Evolutionary conservation across 37 sponge, comb jelly and placozoan species (phyloP).

Genomic region (Aplysina aerophoba): DNA sequence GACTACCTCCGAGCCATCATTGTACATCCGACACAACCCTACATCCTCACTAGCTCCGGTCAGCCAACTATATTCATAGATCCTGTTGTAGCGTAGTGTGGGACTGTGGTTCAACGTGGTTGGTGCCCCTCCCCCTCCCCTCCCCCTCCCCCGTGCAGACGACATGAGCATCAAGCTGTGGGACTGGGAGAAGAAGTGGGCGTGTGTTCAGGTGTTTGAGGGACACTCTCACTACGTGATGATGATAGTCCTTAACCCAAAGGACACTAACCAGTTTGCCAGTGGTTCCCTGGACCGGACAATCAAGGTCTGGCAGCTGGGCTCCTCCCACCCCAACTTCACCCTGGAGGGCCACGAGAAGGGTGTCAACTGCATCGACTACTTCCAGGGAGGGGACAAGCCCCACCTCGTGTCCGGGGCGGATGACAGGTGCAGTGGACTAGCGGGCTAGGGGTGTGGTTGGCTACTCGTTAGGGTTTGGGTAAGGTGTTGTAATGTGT

Average conservation of each 20-base stretch:
- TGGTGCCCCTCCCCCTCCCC: slow-evolving; percentile 2
- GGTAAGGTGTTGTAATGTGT: slow-evolving; percentile 17
- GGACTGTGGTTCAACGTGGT: background rate
- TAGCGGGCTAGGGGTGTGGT: no score
- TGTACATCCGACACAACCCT: slow-evolving; percentile 95
- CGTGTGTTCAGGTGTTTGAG: slow-evolving; percentile 91
- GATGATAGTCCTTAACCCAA: slow-evolving; percentile 98
- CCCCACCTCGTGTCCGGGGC: slow-evolving; percentile 97
- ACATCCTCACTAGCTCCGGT: slow-evolving; percentile 95
- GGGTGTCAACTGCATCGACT: slow-evolving; percentile 96
- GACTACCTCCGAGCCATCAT: slow-evolving; percentile 93
- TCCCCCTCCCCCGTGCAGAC: slow-evolving; percentile 48
- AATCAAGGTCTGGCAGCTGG: slow-evolving; percentile 98
- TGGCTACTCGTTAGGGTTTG: background rate
- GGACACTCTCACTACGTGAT: slow-evolving; percentile 99
- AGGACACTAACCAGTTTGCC: slow-evolving; percentile 99
- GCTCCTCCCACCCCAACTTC: slow-evolving; percentile 92
- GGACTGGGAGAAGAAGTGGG: slow-evolving; percentile 99
- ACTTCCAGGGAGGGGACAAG: slow-evolving; percentile 98
- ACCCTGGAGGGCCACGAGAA: slow-evolving; percentile 98
- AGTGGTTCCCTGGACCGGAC: slow-evolving; percentile 94
- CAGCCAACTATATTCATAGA: background rate
- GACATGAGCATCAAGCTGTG: slow-evolving; percentile 97
- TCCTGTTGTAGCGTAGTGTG: background rate
- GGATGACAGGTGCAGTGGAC: slow-evolving; percentile 74